Percentiles rank a stretch among this genome's conserved stretches.
phyloP scores from a whole-genome alignment of 2,888 invertebrate species.

The Tuberolachnus salignus region DNA sequence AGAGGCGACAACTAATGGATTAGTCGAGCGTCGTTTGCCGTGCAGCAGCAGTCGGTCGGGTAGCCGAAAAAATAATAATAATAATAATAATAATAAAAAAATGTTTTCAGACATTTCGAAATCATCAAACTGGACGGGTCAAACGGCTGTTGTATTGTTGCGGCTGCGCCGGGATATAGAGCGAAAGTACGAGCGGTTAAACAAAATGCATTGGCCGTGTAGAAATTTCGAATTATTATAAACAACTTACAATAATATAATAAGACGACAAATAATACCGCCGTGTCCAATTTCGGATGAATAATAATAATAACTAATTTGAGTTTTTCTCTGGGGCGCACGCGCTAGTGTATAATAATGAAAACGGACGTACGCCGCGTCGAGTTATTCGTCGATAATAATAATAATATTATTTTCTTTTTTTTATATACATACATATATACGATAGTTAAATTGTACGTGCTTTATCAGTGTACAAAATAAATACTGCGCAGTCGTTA shows the following conservation, averaged over 20 bases:
- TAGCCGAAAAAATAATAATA: too few relatives aligned
- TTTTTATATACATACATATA: too few relatives aligned
- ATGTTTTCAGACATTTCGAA: too few relatives aligned
- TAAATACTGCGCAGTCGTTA: too few relatives aligned
- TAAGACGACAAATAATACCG: background rate
- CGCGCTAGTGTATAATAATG: background rate
- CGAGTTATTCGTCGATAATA: background rate
- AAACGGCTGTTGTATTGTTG: background rate
- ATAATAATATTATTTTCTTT: background rate
- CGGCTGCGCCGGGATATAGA: background rate
- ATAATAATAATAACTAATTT: conserved; percentile 3
- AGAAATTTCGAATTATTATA: conserved; percentile 20
- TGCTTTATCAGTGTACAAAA: too few relatives aligned
- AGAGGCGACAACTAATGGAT: too few relatives aligned
- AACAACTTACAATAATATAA: background rate
- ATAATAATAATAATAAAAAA: too few relatives aligned
- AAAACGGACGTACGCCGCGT: background rate
- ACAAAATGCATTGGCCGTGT: background rate
- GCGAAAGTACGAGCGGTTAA: conserved; percentile 8
- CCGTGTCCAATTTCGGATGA: background rate
- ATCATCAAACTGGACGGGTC: background rate
- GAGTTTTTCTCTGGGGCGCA: background rate
- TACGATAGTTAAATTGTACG: background rate
- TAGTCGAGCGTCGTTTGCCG: too few relatives aligned
- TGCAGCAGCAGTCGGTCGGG: too few relatives aligned